Conservation (phyloP, 2,113 vertebrate species). For the Heteronetta atricapilla region DNA sequence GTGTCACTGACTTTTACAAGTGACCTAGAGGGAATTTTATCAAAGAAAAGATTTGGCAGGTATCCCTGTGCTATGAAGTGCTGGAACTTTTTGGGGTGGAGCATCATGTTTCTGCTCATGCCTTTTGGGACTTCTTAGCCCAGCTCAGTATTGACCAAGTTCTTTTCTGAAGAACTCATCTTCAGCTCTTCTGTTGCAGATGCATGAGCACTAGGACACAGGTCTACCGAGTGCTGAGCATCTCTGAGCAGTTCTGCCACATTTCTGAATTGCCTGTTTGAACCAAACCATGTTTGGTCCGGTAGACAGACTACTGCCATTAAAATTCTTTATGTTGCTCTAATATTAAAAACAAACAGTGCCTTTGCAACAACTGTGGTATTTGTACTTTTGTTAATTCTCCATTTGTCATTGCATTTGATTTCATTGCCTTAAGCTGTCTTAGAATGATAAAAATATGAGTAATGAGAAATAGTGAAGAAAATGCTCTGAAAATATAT, state of each 20-base stretch:
- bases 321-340: neutral
- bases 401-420: neutral
- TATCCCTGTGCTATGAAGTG: neutral
- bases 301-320: neutral
- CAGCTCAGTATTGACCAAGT: neutral
- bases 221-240: accelerated
- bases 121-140: neutral
- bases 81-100: neutral
- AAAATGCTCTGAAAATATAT: neutral
- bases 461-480: neutral
- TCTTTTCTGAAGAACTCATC: neutral
- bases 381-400: neutral
- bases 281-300: neutral
- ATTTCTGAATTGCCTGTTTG: neutral
- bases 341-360: neutral
- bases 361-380: neutral
- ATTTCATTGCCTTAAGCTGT: neutral
- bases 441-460: neutral
- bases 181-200: neutral
- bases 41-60: neutral
- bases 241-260: neutral
- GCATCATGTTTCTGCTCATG: neutral
- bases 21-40: neutral
- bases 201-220: neutral
- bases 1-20: neutral